These are phyloP conservation scores for Sebastes wilsoni DNA, from an alignment of 2,797 vertebrate genomes.

Conservation along the genomic window DNA sequence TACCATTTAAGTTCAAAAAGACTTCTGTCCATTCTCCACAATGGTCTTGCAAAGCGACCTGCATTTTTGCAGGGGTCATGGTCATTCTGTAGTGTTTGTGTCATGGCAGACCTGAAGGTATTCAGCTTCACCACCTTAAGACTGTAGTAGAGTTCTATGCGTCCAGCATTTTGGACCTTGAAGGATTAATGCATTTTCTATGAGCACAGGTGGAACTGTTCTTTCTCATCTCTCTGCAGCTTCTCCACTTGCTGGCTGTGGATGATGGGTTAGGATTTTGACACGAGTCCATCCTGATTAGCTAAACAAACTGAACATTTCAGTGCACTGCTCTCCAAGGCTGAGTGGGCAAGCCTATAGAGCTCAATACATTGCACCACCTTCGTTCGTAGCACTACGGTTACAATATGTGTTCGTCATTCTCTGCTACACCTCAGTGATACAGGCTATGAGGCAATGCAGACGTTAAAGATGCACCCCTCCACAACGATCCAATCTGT, in stretches of 20 bases:
- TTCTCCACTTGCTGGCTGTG: neutral
- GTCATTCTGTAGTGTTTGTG: neutral
- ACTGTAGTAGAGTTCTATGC: neutral
- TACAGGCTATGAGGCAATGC: conserved; percentile 33
- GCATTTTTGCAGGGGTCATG: neutral
- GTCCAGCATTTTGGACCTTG: neutral
- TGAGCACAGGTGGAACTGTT: neutral
- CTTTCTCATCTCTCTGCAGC: neutral
- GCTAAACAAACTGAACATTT: conserved; percentile 4
- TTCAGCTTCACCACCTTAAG: neutral
- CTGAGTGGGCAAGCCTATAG: neutral
- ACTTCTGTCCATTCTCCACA: neutral
- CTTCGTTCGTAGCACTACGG: neutral
- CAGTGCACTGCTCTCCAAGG: neutral
- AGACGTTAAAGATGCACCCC: conserved; percentile 63
- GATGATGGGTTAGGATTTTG: neutral
- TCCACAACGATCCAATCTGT: conserved; percentile 61
- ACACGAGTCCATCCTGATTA: neutral
- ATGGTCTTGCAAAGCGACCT: neutral
- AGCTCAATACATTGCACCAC: neutral
- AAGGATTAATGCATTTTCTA: neutral
- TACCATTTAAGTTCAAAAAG: neutral
- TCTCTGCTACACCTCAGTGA: conserved; percentile 44
- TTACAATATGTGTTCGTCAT: conserved; percentile 10
- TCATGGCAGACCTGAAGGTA: neutral